Base-by-base conservation (phyloP, 2,113 vertebrate genomes). In the Poecilia latipinna region DNA sequence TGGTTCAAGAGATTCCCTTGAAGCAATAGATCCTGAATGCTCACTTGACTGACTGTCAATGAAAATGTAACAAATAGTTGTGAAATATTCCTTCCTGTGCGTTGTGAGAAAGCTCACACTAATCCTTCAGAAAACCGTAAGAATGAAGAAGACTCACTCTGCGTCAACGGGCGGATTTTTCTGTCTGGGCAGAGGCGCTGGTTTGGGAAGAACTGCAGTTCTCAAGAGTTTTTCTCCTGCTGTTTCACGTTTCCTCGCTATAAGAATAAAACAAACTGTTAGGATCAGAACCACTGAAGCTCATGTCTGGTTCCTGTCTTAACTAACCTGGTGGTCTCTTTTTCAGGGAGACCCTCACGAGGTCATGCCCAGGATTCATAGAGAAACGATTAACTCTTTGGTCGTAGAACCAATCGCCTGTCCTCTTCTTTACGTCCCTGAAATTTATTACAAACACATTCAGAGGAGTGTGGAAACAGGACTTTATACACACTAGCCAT, bases 361-460 rank as follows among this genome's bases (percentile, higher is more conserved):
- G 91, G 88, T 96, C 95, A 0, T 96, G 96, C 65, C 95, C 97
- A 74, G 95, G 94, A 28, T 51, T 81, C 74, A 91, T 90, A 75
- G 94, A 94, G 8, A 97, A 97, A 37, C 97, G 97, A 80, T 97
- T 97, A 74, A 97, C 80, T 75, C 94, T 94, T 79, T 97, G 95
- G 82, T 98, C 95, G 17, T 95, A 98, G 92, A 99, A 99, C 98
- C 98, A 99, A 89, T 99, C 97, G 0, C 97, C 97, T 0, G 97
- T 97, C 0, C 89, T 89, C 86, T 97, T 99, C 94, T 98, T 98
- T 66, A 99, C 74, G 60, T 97, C 96, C 0, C 98, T 99, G 82
- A 1, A 74, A 83, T 60, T 13, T 51, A 80, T 22, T 31, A 70
- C 4, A 26, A 81, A 77, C 12, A 70, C 32, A 70, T 57, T 22